Evolutionary conservation across 2,113 vertebrate species (phyloP), one percentile per base, ranked within the genome.

Genomic region (Sinocyclocheilus grahami): DNA sequence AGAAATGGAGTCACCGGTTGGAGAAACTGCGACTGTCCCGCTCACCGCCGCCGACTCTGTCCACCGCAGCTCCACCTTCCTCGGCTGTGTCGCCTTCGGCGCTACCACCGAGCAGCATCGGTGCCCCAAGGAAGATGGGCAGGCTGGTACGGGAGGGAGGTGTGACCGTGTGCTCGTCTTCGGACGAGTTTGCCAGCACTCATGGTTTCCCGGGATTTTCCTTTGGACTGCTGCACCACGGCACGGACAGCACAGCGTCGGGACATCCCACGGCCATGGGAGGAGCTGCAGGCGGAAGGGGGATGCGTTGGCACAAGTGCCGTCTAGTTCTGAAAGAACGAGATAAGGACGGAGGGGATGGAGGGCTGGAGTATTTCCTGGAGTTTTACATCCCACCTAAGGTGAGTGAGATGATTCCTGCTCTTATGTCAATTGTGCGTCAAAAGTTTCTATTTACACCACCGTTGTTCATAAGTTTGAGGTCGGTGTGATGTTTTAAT

Each of bases 371-470:
- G 83, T 96, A 95, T 90, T 95, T 96, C 77, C 86, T 98, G 93
- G 97, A 98, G 84, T 97, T 98, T 94, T 98, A 96, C 90, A 95
- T 97, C 74, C 97, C 97, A 7, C 97, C 97, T 4, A 98, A 98
- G 94, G 97, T 97, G 86, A 94, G 94, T 58, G 18, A 83, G 53
- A 37, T 8, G 22, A 75, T 53, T 37, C 9, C 30, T 74, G 20
- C 18, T 55, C 0, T 86, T 58, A 30, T 58, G 27, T 65, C 16
- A 18, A 14, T 27, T 27, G 18, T 71, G 67, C 39, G 33, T n/a
- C n/a, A n/a, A 16, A 71, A 18, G 4, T 20, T 33, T 71, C 3
- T 71, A 71, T 10, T 71, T 37, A 11, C 33, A 30, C 65, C 14
- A 7, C 65, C 30, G 8, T 30, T 14, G 3, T 69, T 33, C 30